Evolutionary conservation across 2,113 vertebrate genomes (phyloP).

Genomic region (Halichoerus grypus): DNA sequence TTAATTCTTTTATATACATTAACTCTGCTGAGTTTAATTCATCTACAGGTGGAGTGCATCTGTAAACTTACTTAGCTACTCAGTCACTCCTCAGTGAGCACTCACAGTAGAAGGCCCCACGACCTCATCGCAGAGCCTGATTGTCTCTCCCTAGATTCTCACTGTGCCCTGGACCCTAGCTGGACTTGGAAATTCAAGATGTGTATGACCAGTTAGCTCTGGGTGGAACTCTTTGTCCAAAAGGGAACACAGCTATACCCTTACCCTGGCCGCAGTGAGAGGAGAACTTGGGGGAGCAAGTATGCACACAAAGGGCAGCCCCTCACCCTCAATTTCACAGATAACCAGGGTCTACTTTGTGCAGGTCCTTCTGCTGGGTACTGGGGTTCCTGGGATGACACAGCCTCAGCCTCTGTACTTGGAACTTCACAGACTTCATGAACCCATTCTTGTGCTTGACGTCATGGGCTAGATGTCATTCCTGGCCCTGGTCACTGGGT

Average conservation of each 20-base stretch:
- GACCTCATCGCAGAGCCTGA: not conserved
- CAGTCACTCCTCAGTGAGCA: not conserved
- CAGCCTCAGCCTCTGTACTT: not conserved
- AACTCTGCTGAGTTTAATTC: not conserved
- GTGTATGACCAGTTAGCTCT: not conserved
- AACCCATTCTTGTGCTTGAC: not conserved
- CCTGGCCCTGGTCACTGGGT: not conserved
- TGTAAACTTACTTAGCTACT: not conserved
- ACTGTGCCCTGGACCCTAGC: not conserved
- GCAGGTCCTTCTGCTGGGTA: too few species aligned
- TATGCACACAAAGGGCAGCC: rapidly evolving
- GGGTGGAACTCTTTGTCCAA: not conserved
- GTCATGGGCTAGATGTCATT: not conserved
- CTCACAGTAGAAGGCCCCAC: not conserved
- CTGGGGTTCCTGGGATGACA: not conserved
- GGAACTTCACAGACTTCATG: not conserved
- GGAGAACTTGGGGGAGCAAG: not conserved
- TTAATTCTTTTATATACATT: not conserved
- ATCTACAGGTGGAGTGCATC: not conserved
- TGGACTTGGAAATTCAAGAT: not conserved
- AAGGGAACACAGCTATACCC: not conserved
- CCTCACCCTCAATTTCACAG: not conserved
- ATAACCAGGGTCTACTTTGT: not conserved
- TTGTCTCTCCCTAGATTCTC: not conserved
- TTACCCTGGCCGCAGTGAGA: not conserved